phyloP scores from a whole-genome alignment of 2,888 invertebrate species.

The Odontomyia ornata region DNA sequence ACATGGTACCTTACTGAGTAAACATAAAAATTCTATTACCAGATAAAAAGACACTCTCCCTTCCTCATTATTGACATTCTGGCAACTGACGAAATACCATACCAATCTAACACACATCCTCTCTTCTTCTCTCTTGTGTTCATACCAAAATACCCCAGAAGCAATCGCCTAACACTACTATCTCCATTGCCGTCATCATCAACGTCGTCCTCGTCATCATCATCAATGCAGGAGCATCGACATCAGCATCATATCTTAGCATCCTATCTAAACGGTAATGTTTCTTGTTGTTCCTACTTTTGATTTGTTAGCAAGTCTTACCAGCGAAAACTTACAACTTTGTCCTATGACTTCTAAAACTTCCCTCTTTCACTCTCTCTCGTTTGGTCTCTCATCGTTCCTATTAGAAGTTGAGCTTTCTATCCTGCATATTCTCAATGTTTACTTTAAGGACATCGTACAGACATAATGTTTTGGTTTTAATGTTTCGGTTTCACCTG shows the following conservation, averaged over 20 bases:
- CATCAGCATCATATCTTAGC: constrained; percentile 12
- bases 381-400: not conserved
- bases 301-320: not conserved
- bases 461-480: constrained; percentile 19
- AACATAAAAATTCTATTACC: constrained; percentile 24
- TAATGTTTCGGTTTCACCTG: constrained; percentile 49
- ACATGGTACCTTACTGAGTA: too few relatives aligned
- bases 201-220: not conserved
- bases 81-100: not conserved
- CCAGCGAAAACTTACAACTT: not conserved
- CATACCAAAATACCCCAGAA: not conserved
- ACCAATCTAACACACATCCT: not conserved
- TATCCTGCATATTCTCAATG: too few relatives aligned
- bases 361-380: not conserved
- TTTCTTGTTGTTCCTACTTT: constrained; percentile 24
- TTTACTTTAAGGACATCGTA: not conserved
- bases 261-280: constrained; percentile 28
- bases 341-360: not conserved
- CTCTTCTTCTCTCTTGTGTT: too few relatives aligned
- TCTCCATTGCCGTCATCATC: constrained; percentile 4
- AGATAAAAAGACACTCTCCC: not conserved
- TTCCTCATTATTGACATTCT: not conserved
- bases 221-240: constrained; percentile 24
- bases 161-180: not conserved
- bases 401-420: not conserved